These are phyloP conservation scores for Aquatica leii DNA, from an alignment of 2,888 invertebrate species.

Conservation along the genomic window DNA sequence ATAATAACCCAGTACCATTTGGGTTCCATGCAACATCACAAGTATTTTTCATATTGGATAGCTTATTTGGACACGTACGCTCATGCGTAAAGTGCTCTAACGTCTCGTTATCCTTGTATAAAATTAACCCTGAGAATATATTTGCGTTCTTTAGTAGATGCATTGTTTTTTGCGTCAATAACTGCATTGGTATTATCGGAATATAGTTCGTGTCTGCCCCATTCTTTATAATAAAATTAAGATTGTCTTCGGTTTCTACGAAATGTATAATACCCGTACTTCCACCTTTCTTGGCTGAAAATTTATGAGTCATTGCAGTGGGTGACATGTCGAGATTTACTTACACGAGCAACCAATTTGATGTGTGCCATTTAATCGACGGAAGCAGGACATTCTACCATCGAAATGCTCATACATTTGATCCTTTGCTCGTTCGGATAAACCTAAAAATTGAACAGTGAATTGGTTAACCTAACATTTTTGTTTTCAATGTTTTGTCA, in stretches of 20 bases:
- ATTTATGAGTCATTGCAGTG: background rate
- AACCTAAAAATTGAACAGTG: constrained; percentile 55
- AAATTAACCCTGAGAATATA: constrained; percentile 72
- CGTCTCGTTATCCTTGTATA: constrained; percentile 64
- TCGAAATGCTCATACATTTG: constrained; percentile 81
- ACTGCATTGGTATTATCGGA: constrained; percentile 72
- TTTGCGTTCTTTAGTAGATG: constrained; percentile 64
- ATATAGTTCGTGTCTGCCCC: constrained; percentile 84
- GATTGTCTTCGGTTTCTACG: constrained; percentile 70
- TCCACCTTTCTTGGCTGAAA: constrained; percentile 76
- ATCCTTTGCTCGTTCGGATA: constrained; percentile 72
- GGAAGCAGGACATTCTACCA: constrained; percentile 82
- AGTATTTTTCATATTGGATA: constrained; percentile 64
- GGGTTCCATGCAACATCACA: constrained; percentile 78
- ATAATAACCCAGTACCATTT: constrained; percentile 76
- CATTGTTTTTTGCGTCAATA: constrained; percentile 68
- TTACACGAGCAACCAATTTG: constrained; percentile 95
- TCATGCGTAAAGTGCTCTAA: constrained; percentile 68
- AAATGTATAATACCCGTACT: constrained; percentile 87
- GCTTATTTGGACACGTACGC: constrained; percentile 83
- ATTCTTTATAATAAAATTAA: constrained; percentile 75
- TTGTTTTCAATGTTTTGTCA: too few species aligned
- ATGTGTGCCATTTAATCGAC: constrained; percentile 92
- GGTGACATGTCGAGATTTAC: constrained; percentile 49
- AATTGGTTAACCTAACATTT: too few species aligned